phyloP scores from a whole-genome alignment of 2,797 vertebrate genomes.

The Darevskia mixta region DNA sequence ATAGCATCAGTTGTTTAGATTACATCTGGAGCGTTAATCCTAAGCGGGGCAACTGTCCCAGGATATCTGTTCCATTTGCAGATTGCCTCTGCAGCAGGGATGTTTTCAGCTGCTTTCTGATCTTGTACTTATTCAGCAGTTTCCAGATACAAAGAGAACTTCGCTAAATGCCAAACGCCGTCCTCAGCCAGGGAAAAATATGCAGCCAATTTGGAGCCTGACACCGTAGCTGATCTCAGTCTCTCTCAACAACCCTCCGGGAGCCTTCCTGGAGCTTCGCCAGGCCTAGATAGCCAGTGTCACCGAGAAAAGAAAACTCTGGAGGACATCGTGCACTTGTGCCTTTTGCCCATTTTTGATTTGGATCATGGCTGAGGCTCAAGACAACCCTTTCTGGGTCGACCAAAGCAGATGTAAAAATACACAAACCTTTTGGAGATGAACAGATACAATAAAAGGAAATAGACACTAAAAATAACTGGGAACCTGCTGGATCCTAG shows the following conservation, averaged over 20 bases:
- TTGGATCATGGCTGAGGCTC: not conserved
- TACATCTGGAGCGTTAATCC: not conserved
- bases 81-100: not conserved
- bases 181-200: constrained; percentile 29
- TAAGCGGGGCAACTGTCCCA: not conserved
- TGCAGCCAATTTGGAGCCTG: not conserved
- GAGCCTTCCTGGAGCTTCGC: not conserved
- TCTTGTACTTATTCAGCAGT: not conserved
- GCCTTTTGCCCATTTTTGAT: not conserved
- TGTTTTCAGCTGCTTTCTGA: constrained; percentile 32
- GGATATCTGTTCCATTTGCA: not conserved
- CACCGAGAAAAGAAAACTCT: not conserved
- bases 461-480: not conserved
- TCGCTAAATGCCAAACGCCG: constrained; percentile 10
- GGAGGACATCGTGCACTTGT: not conserved
- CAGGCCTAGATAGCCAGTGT: not conserved
- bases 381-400: not conserved
- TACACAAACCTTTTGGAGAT: not conserved
- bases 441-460: constrained; percentile 3
- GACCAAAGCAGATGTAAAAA: not conserved
- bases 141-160: not conserved
- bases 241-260: not conserved
- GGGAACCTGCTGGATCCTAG: not conserved
- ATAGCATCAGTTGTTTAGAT: not conserved
- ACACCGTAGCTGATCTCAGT: not conserved